A percentile compares a stretch with the other conserved stretches of the same genome.
Conservation (phyloP, 2,888 invertebrate genomes). For the Dynastes maya region DNA sequence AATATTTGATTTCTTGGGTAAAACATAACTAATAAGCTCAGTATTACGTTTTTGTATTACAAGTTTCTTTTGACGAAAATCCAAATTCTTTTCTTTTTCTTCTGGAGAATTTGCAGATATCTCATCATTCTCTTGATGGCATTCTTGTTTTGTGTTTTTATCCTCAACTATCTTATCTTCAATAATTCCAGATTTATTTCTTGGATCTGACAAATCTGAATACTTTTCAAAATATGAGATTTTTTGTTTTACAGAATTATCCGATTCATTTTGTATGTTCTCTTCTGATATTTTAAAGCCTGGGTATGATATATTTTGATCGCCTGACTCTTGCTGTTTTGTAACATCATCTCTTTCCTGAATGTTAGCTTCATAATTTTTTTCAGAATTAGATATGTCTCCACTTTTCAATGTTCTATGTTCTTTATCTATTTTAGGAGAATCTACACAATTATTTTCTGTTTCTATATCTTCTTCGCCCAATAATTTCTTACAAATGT, state of each 20-base stretch:
- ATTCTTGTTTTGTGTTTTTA: not conserved
- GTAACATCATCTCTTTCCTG: not conserved
- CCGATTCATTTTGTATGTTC: not conserved
- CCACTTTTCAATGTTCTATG: not conserved
- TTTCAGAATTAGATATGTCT: conserved; percentile 1
- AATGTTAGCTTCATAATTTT: not conserved
- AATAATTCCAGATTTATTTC: not conserved
- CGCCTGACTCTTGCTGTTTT: not conserved
- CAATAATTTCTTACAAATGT: not conserved
- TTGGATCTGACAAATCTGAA: not conserved
- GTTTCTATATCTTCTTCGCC: not conserved
- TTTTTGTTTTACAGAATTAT: conserved; percentile 23
- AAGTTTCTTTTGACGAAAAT: conserved; percentile 30
- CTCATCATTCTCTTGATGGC: not conserved
- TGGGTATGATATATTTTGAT: not conserved
- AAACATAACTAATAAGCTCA: conserved; percentile 37
- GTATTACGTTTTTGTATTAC: conserved; percentile 29
- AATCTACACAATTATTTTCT: not conserved
- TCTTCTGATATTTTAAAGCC: not conserved
- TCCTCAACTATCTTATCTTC: not conserved
- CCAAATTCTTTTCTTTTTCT: not conserved
- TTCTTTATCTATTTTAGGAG: not conserved
- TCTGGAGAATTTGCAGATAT: not conserved
- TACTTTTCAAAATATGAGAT: conserved; percentile 19
- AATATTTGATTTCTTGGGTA: conserved; percentile 34